Evolutionary conservation across 2,888 invertebrate species (phyloP), one percentile per base, ranked within the genome.

Genomic region (Lasioglossum figueresi): DNA sequence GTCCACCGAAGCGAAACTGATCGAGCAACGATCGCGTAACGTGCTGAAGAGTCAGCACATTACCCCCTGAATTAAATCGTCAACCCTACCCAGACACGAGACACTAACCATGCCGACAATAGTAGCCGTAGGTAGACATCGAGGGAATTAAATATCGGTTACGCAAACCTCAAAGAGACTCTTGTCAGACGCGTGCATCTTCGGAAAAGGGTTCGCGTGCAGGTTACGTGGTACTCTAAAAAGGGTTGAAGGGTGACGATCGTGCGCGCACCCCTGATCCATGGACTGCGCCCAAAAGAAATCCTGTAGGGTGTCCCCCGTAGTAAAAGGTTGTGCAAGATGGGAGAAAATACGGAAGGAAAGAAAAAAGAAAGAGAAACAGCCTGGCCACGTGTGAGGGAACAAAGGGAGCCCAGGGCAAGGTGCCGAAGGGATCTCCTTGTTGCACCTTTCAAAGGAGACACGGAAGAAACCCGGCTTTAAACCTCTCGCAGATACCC

Each of bases 381-480:
- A 90, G 83, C 84, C 79, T 76, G 90, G 94, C 94, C 94, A 95
- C 95, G 94, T 94, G 95, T 94, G 93, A 90, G 88, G 89, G 88
- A 92, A 94, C 94, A 94, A 94, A 93, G 92, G 93, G 89, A 82
- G 86, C 91, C 92, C 75, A 89, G 89, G 93, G 94, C 93, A 94
- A 94, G 94, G 94, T 94, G 94, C 93, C 91, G 88, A 86, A 88
- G 88, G 90, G 84, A 89, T 87, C 88, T 87, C 82, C 85, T 89
- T 83, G 84, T 88, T 81, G 89, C 86, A 90, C 87, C 91, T 91
- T 91, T 91, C 87, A 91, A 91, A 91, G 82, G 87, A 88, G 86
- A 89, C 82, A 83, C 88, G 85, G 80, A 82, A 83, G 85, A 83
- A 83, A 23, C 88, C 87, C 81, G 79, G 82, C 86, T 74, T 89